phyloP scores from a whole-genome alignment of 2,888 invertebrate genomes.

The Microplitis manilae region DNA sequence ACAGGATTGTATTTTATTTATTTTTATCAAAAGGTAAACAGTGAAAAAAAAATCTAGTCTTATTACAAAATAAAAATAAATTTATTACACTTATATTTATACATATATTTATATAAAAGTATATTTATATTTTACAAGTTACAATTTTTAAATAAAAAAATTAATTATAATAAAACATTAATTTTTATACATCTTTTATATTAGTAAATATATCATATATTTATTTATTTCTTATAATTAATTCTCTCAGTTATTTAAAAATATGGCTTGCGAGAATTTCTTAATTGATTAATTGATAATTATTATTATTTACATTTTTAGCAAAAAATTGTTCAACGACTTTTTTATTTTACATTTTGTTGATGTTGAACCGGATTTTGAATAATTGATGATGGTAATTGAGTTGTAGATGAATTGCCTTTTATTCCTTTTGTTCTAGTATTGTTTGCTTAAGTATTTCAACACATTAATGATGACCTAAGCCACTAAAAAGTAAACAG shows the following conservation, averaged over 20 bases:
- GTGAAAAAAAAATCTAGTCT: constrained; percentile 1
- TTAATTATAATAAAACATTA: constrained; percentile 17
- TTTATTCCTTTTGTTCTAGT: neutral
- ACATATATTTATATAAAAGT: constrained; percentile 18
- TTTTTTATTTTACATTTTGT: neutral
- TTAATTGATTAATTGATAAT: constrained; percentile 43
- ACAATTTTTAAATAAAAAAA: constrained; percentile 27
- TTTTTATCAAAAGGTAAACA: neutral
- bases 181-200: constrained; percentile 34
- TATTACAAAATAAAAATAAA: constrained; percentile 28
- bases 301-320: constrained; percentile 65
- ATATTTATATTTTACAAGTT: constrained; percentile 31
- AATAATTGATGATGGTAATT: neutral
- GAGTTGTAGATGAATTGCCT: neutral
- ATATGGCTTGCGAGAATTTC: constrained; percentile 62
- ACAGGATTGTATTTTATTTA: no score
- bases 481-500: constrained; percentile 78
- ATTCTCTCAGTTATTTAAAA: constrained; percentile 56
- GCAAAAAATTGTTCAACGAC: neutral
- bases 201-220: constrained; percentile 20
- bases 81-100: constrained; percentile 22
- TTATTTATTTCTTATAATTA: constrained; percentile 12
- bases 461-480: constrained; percentile 82
- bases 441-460: constrained; percentile 56
- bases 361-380: neutral